Evolutionary conservation across 1,140 invertebrate genomes (phyloP), one percentile per base, ranked within the genome.

Genomic region (Ooceraea biroi): DNA sequence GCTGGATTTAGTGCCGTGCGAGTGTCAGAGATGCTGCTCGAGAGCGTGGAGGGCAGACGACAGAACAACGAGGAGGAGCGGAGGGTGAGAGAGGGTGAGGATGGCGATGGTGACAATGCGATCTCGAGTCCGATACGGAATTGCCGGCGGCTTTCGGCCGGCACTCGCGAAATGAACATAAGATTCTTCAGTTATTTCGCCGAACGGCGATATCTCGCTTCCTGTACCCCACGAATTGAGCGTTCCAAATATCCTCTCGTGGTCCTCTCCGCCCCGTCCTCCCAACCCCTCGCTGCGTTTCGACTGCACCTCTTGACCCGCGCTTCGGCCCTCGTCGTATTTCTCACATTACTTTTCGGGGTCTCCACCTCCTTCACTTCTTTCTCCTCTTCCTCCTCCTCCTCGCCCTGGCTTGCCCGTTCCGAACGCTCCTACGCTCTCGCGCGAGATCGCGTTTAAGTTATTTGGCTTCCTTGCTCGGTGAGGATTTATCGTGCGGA

Each of bases 261-360:
- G 50, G 57, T 77, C 76, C 83, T 83, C 25, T 22, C 72, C 52
- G 66, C 63, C 61, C 46, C 36, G 4, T 19, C 41, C 27, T 25
- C 27, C 46, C 50, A 30, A 10, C 52, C 66, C 36, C 65, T 46
- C 65, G 73, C 58, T 52, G n/a, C 86, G 41, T 88, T 44, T 58
- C 63, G 63, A 27, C 50, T 77, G 83, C 78, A 88, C 87, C 86
- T 88, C 83, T 89, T 91, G 89, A 92, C 89, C 91, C 91, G 73
- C 83, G 88, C 83, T 61, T 17, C 85, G 85, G 76, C 85, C 78
- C 66, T 85, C 84, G 76, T 74, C 85, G 90, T 82, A 92, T 92
- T 92, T 92, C 92, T 91, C 91, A 92, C 92, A 87, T 92, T 92
- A 91, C 91, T 91, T 90, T 88, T 88, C 85, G 88, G 73, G 84